Base-by-base conservation (phyloP, 2,113 vertebrate species). In the Passer domesticus region DNA sequence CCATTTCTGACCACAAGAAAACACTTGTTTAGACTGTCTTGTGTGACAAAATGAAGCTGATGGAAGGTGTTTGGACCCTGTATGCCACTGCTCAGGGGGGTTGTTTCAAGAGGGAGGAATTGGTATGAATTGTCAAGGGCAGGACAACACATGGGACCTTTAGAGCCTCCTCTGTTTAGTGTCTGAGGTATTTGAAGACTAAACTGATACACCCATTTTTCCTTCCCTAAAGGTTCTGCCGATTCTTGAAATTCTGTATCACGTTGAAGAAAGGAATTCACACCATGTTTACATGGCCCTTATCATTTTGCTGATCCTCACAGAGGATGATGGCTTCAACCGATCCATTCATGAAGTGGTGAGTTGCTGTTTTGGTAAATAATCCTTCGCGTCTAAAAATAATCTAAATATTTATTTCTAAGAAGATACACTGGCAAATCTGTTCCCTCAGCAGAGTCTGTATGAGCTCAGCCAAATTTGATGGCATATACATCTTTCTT, bases 211-310 rank as follows among this genome's bases (percentile, higher is more conserved):
- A 44, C 58, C 9, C 2, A 0, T 58, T 94, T 82, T 92, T 60
- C 83, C 37, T 94, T 70, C 75, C 68, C 55, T 37, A 5, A 91
- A 99, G 99, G 99, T 99, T 89, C 96, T 99, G 91, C 99, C 99
- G 33, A 99, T 99, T 95, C 98, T 99, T 23, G 99, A 99, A 96
- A 99, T 99, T 85, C 98, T 99, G 33, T 99, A 99, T 97, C 99
- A 99, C 2, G 99, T 99, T 24, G 99, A 99, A 95, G 99, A 99
- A 41, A 98, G 99, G 93, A 99, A 99, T 94, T 99, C 99, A 43
- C 99, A 99, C 95, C 99, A 99, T 28, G 99, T 99, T 75, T 99
- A 99, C 97, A 99, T 99, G 99, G 99, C 99, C 58, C 99, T 99
- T 81, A 99, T 99, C 53, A 99, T 99, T 96, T 96, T 99, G 66